Base-by-base conservation (phyloP, 2,797 vertebrate genomes). In the Rhyacichthys aspro region DNA sequence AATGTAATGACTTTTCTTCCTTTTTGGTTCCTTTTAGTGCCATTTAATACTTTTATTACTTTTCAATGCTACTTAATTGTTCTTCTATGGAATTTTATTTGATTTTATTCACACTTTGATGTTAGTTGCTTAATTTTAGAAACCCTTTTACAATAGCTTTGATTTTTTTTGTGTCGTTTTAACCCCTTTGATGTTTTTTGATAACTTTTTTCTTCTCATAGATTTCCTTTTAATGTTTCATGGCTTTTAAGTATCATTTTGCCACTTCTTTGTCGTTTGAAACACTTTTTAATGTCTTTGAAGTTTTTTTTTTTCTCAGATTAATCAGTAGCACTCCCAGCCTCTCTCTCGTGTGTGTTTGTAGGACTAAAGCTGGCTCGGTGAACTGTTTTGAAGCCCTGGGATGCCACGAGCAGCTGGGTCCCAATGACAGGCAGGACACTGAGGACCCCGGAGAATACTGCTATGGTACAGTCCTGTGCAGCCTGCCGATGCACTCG, bases 371-470 rank as follows among this genome's bases (percentile, higher is more conserved):
- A 70, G 59, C 18, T 55, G 64, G 36, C 34, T 16, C 17, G 33
- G 55, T 66, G 14, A 43, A 67, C 37, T 2, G 0, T 38, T 69
- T 70, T 9, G 43, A 2, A 8, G 55, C 59, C 50, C 57, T 71
- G 33, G 77, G 79, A 14, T 44, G 55, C 72, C 82, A 23, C 1
- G 2, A 38, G 57, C 45, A 43, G 67, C 72, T 84, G 64, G 69
- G 81, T 55, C 64, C 66, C 43, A 76, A 86, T 55, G 67, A 75
- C 55, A 47, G 0, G 46, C 69, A 16, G 45, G 84, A 86, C 71
- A 84, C 85, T 11, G 91, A 95, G 67, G 80, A 89, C 75, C 83
- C 74, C 0, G 44, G 75, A 67, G 90, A 91, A 52, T 94, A 92
- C 52, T 36, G 2, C 63, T 80, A 89, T 49, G 93, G 93, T 95